Evolutionary conservation across 2,888 invertebrate species (phyloP), one percentile per base, ranked within the genome.

Genomic region (Oxytorus armatus): DNA sequence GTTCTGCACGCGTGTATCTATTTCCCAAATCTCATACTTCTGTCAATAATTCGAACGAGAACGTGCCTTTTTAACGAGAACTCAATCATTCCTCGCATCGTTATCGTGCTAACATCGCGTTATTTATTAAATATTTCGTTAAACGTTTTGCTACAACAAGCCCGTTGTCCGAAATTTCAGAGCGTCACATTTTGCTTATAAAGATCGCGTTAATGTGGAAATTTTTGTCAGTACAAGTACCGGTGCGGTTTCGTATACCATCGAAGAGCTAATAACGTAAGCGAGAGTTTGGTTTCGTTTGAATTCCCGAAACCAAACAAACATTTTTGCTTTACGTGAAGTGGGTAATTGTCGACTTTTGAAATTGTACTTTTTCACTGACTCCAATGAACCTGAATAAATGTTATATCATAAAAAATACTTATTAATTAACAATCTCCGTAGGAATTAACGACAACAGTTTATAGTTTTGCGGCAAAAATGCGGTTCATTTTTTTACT

Each of bases 401-500:
- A n/a, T n/a, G n/a, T n/a, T n/a, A n/a, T n/a, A n/a, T n/a, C n/a
- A n/a, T n/a, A n/a, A n/a, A n/a, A n/a, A n/a, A n/a, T n/a, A n/a
- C n/a, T n/a, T n/a, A n/a, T n/a, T n/a, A n/a, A n/a, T n/a, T n/a
- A n/a, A n/a, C n/a, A n/a, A n/a, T n/a, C n/a, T n/a, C n/a, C n/a
- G n/a, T n/a, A n/a, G n/a, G 29, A 29, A 29, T 29, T 10, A 42
- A 42, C n/a, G n/a, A n/a, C n/a, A n/a, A n/a, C 1, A 33, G 5
- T 14, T 29, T 3, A 10, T 11, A 36, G 4, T 57, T 33, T 33
- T 14, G 33, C 29, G 29, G 29, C 29, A 59, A 42, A 63, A 1
- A 63, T 63, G 63, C 29, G 29, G 5, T 63, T 44, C 16, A n/a
- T 14, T 33, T 14, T 23, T n/a, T 4, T 66, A 4, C 23, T 66